Conservation (phyloP, 2,113 vertebrate species). For the Alligator sinensis region DNA sequence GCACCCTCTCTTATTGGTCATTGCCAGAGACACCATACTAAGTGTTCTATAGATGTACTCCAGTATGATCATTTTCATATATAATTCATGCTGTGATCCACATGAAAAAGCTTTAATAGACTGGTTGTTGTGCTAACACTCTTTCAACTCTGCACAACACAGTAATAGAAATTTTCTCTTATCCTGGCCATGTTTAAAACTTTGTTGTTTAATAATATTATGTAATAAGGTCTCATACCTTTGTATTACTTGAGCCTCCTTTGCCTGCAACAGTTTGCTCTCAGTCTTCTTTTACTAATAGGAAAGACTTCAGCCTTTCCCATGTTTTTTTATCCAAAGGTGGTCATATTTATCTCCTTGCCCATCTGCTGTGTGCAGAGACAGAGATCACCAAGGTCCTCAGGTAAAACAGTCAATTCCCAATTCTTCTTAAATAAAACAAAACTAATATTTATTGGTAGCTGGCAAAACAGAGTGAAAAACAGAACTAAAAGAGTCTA, state of each 20-base stretch:
- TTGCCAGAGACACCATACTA: background rate
- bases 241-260: background rate
- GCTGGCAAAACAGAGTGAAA: background rate
- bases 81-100: background rate
- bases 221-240: accelerated
- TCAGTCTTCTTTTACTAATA: background rate
- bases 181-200: background rate
- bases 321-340: background rate
- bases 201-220: background rate
- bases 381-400: background rate
- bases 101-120: background rate
- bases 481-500: background rate
- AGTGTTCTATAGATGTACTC: accelerated
- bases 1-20: background rate
- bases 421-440: accelerated
- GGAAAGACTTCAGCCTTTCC: background rate
- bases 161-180: background rate
- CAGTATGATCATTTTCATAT: background rate
- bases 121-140: background rate
- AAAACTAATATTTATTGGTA: background rate
- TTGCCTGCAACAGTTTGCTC: background rate
- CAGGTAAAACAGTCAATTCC: background rate
- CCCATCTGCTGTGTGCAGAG: background rate
- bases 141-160: background rate
- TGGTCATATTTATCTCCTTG: background rate